These are phyloP conservation scores for Betta splendens DNA, from an alignment of 2,797 vertebrate genomes.

Conservation along the genomic window DNA sequence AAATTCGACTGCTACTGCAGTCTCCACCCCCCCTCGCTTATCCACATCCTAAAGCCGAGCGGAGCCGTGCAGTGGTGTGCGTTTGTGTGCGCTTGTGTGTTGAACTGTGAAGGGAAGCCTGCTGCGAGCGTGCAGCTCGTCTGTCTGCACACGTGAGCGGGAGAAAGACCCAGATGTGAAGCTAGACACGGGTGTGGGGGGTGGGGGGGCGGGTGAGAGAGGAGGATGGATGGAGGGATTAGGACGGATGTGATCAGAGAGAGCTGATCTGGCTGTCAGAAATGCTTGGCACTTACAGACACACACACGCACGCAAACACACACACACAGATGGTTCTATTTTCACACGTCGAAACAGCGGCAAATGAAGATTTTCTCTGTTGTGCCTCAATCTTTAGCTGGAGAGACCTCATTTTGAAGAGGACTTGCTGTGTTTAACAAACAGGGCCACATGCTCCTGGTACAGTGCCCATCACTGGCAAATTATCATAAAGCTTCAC, in stretches of 20 bases:
- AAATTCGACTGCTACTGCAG: conserved; percentile 44
- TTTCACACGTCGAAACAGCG: conserved; percentile 38
- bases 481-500: conserved; percentile 32
- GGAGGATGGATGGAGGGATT: conserved; percentile 54
- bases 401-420: conserved; percentile 33
- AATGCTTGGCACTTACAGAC: conserved; percentile 38
- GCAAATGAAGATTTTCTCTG: conserved; percentile 54
- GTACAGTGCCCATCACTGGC: conserved; percentile 25
- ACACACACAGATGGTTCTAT: conserved; percentile 24
- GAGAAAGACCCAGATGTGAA: conserved; percentile 78
- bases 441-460: conserved; percentile 40
- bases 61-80: conserved; percentile 35
- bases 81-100: conserved; percentile 19
- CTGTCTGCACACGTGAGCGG: conserved; percentile 79
- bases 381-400: conserved; percentile 35
- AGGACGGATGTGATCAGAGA: conserved; percentile 70
- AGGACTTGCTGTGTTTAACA: conserved; percentile 47
- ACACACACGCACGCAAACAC: conserved; percentile 15
- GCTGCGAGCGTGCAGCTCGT: conserved; percentile 70
- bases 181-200: conserved; percentile 57
- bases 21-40: conserved; percentile 31
- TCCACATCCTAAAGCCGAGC: conserved; percentile 49
- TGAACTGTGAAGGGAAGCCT: conserved; percentile 65
- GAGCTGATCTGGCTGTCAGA: conserved; percentile 71
- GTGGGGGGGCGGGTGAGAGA: conserved; percentile 19